These are phyloP conservation scores for Cosmopolites sordidus DNA, from an alignment of 2,888 invertebrate species.

Conservation along the genomic window DNA sequence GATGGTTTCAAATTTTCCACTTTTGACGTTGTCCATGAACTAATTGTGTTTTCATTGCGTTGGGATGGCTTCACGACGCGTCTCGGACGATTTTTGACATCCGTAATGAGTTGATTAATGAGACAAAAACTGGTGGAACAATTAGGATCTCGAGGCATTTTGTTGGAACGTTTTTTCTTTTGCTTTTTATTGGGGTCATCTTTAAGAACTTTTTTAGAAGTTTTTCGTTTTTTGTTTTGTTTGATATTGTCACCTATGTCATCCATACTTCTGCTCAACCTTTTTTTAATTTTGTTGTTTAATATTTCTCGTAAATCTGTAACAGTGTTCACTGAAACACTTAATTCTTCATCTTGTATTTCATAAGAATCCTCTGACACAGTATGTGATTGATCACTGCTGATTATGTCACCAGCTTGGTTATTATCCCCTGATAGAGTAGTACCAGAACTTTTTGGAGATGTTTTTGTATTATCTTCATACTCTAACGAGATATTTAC, in stretches of 20 bases:
- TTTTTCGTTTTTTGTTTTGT: constrained; percentile 8
- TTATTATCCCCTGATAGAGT: constrained; percentile 44
- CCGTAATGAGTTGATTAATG: constrained; percentile 30
- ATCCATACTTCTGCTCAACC: constrained; percentile 22
- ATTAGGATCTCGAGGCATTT: not conserved
- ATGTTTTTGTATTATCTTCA: constrained; percentile 10
- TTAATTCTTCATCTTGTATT: not conserved
- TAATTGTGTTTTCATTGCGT: constrained; percentile 7
- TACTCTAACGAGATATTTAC: constrained; percentile 39
- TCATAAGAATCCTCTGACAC: not conserved
- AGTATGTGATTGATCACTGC: no score
- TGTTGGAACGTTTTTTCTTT: not conserved
- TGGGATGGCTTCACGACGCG: constrained; percentile 28
- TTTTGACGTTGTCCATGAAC: constrained; percentile 24
- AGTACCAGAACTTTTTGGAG: constrained; percentile 5
- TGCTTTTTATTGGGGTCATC: not conserved
- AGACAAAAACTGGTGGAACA: constrained; percentile 25
- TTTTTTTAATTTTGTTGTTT: constrained; percentile 12
- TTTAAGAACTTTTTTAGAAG: constrained; percentile 4
- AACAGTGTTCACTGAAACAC: not conserved
- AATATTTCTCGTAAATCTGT: constrained; percentile 6
- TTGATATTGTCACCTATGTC: constrained; percentile 11
- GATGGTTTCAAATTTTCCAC: constrained; percentile 30
- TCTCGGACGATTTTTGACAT: constrained; percentile 32
- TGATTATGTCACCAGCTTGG: no score